Evolutionary conservation across 35 echinoderm and acorn worm genomes (phyloP).

Genomic region (Apostichopus japonicus): DNA sequence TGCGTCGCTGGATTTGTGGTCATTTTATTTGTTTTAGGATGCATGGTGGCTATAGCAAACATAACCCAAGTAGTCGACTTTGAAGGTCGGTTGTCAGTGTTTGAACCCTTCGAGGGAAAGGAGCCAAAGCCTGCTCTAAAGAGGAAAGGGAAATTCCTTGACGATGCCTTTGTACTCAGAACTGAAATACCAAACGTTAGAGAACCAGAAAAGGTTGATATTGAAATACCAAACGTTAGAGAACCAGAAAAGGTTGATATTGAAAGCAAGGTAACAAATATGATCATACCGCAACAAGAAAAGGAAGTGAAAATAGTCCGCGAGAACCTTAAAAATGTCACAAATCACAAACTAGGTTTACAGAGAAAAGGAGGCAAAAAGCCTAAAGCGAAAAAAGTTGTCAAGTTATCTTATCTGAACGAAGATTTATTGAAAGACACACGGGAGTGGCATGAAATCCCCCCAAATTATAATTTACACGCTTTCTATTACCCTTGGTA

Average conservation of each 20-base stretch:
- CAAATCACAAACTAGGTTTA: not conserved
- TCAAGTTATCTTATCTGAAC: conserved; percentile 17
- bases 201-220: not conserved
- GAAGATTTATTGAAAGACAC: conserved; percentile 12
- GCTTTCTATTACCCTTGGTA: conserved; percentile 99
- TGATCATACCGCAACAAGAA: not conserved
- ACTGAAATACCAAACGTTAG: not conserved
- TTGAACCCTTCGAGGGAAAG: conserved; percentile 6
- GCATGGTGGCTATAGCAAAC: conserved; percentile 7
- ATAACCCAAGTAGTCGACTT: conserved; percentile 8
- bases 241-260: not conserved
- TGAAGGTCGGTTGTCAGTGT: not conserved
- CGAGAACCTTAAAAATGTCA: not conserved
- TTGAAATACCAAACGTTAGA: not conserved
- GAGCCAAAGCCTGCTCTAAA: not conserved
- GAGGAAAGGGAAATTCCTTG: not conserved
- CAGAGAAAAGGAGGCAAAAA: not conserved
- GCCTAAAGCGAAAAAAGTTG: not conserved
- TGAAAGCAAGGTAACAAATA: too few species aligned
- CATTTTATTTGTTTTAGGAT: conserved; percentile 19
- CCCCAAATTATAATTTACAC: conserved; percentile 81
- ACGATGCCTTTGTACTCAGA: not conserved
- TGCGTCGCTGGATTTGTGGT: not conserved
- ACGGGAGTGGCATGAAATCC: conserved; percentile 10
- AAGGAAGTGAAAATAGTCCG: not conserved